Percentiles rank a stretch among this genome's conserved stretches.
These are phyloP conservation scores for Cebus imitator DNA, from an alignment of 2,113 vertebrate species.

Conservation along the genomic window DNA sequence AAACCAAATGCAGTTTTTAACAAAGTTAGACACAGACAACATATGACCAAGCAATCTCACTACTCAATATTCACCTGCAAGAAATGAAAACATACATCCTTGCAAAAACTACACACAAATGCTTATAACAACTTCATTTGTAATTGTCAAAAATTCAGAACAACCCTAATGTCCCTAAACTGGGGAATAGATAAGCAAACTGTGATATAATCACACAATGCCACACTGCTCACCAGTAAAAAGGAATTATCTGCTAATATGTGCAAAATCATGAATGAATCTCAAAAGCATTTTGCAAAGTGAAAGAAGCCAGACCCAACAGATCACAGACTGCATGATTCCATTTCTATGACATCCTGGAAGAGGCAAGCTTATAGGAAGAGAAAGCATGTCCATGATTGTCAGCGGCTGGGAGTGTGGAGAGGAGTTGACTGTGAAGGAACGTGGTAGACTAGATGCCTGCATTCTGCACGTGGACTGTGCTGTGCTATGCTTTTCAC, in stretches of 20 bases:
- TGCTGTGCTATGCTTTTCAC: not conserved
- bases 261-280: no score
- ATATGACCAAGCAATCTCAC: not conserved
- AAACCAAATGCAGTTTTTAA: not conserved
- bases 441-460: fast-evolving
- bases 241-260: not conserved
- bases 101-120: not conserved
- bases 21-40: not conserved
- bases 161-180: not conserved
- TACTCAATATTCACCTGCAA: not conserved
- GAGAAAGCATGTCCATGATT: no score
- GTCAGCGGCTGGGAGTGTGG: not conserved
- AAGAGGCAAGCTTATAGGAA: not conserved
- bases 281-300: not conserved
- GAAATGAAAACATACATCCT: not conserved
- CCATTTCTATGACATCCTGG: not conserved
- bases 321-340: no score
- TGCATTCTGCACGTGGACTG: fast-evolving
- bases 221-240: not conserved
- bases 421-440: not conserved
- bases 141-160: not conserved
- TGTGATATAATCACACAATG: not conserved
- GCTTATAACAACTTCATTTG: not conserved
- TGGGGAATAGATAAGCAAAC: not conserved
- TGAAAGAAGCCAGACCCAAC: not conserved